Evolutionary conservation across 2,888 invertebrate genomes (phyloP).

Genomic region (Chloroclystis v-ata): DNA sequence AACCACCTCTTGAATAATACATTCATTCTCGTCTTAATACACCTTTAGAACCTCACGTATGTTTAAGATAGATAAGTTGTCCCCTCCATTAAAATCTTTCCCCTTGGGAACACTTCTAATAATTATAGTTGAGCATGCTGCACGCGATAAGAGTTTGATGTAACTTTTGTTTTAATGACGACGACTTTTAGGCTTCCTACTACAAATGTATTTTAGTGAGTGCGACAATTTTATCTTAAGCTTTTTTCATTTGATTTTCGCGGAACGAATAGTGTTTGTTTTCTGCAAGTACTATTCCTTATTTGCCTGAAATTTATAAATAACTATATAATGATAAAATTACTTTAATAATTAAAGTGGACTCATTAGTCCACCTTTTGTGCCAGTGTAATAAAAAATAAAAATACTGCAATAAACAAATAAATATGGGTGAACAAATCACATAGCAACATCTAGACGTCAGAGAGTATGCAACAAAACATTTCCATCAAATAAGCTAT

Average conservation of each 20-base stretch:
- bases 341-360: no score
- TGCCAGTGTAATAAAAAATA: no score
- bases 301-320: no score
- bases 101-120: constrained; percentile 32
- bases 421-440: no score
- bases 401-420: no score
- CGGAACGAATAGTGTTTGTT: neutral
- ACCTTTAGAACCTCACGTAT: constrained; percentile 6
- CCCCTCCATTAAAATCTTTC: constrained; percentile 13
- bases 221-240: neutral
- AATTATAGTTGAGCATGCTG: constrained; percentile 34
- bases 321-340: no score
- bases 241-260: no score
- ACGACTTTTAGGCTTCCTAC: neutral
- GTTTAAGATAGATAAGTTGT: constrained; percentile 17
- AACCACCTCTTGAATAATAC: no score
- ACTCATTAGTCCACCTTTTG: no score
- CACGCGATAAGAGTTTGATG: constrained; percentile 19
- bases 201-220: neutral
- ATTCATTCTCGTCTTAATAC: neutral
- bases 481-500: neutral
- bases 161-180: constrained; percentile 8
- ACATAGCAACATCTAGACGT: no score
- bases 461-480: no score
- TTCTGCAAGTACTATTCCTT: no score